Base-by-base conservation (phyloP, 1,140 invertebrate species). In the Nylanderia fulva region DNA sequence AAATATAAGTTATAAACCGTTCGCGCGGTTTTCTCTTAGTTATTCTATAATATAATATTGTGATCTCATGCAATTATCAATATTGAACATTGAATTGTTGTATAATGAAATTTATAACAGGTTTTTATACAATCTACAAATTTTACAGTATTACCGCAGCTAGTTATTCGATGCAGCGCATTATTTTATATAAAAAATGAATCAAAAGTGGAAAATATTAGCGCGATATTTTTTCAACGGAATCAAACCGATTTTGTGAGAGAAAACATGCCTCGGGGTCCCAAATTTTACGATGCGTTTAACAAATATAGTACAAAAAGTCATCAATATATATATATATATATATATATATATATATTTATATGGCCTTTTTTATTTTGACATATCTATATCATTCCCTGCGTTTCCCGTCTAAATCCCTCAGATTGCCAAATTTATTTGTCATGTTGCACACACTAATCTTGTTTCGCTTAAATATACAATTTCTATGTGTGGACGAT, bases 231-330 rank as follows among this genome's bases (percentile, higher is more conserved):
- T 80, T 80, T 42, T 24, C 64, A 63, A 68, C 21, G 13, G 0
- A 15, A 15, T 79, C 45, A 45, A 54, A 15, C 0, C 9, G 45
- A 42, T 69, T 66, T 68, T 56, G 48, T 48, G 36, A 56, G 64
- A 6, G 15, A 13, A 42, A 21, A 13, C 18, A 15, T 11, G 21
- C 39, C 33, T 68, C 63, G 48, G 48, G 6, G 15, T 42, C 39
- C 39, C 48, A 24, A 13, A 80, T 80, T 85, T 86, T 56, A 80
- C 58, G 39, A 18, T 24, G 15, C 56, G 63, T 85, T 85, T 85
- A 83, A 80, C 80, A 60, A 87, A 82, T 75, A 69, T 60, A 29
- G 77, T 36, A n/a, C n/a, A 52, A 58, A 86, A 77, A 66, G 13
- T 71, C 64, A 29, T 54, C 48, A 69, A 80, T 69, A 69, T 56